Conservation (phyloP, 2,113 vertebrate species). For the Chunga burmeisteri region DNA sequence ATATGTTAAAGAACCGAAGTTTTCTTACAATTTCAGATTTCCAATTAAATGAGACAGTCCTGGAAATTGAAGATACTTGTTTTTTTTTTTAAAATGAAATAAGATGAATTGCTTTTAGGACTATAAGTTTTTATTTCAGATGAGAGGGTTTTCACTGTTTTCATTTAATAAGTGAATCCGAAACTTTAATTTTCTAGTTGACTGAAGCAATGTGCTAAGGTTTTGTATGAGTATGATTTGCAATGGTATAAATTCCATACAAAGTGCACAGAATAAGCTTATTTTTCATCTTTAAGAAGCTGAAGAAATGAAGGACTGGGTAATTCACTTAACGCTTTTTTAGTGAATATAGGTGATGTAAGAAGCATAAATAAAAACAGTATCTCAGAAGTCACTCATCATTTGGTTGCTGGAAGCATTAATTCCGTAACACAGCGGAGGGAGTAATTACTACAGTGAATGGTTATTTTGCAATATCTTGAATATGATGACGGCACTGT, state of each 20-base stretch:
- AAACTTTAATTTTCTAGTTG: constrained; percentile 70
- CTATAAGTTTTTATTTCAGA: background rate
- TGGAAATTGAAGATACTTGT: constrained; percentile 52
- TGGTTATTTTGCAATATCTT: background rate
- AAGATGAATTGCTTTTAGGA: constrained; percentile 50
- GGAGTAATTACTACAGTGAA: background rate
- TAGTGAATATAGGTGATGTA: background rate
- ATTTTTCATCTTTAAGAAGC: constrained; percentile 52
- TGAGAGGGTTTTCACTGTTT: constrained; percentile 53
- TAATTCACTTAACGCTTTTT: constrained; percentile 23
- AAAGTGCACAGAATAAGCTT: constrained; percentile 38
- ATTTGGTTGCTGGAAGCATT: constrained; percentile 21
- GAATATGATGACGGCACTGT: background rate
- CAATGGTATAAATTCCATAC: constrained; percentile 28
- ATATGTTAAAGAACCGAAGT: constrained; percentile 39
- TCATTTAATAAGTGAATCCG: constrained; percentile 56
- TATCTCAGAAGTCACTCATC: background rate
- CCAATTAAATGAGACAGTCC: constrained; percentile 47
- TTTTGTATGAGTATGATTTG: constrained; percentile 51
- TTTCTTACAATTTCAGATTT: constrained; percentile 48
- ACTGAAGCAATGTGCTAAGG: constrained; percentile 39
- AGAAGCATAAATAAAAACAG: constrained; percentile 25
- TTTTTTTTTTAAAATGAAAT: background rate
- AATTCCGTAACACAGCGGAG: background rate
- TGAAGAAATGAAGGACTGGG: constrained; percentile 18